These are phyloP conservation scores for Mesoligia furuncula DNA, from an alignment of 2,888 invertebrate genomes.

Conservation along the genomic window DNA sequence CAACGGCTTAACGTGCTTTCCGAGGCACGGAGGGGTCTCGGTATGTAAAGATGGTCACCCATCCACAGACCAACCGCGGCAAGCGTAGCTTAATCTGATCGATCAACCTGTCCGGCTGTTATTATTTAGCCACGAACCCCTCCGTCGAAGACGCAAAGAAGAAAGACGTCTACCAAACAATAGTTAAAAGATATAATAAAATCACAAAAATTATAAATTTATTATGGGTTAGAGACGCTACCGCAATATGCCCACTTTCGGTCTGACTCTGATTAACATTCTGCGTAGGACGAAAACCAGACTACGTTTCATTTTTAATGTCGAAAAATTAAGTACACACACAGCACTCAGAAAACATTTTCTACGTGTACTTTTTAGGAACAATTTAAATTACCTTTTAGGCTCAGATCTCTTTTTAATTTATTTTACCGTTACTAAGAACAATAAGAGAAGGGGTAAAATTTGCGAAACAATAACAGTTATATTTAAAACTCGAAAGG, in stretches of 20 bases:
- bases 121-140: too few species aligned
- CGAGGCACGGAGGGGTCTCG: too few species aligned
- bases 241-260: not conserved
- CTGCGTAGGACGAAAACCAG: conserved; percentile 20
- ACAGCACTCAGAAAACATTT: not conserved
- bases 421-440: not conserved
- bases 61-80: too few species aligned
- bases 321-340: conserved; percentile 25
- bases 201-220: not conserved
- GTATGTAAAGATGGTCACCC: too few species aligned
- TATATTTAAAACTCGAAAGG: conserved; percentile 48
- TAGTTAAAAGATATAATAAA: not conserved
- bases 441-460: conserved; percentile 10
- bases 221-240: not conserved
- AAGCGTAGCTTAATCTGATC: too few species aligned
- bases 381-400: conserved; percentile 22
- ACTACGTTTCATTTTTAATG: conserved; percentile 26
- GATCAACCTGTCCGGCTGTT: too few species aligned
- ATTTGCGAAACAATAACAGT: conserved; percentile 29
- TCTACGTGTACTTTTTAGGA: not conserved
- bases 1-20: too few species aligned
- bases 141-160: too few species aligned
- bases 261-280: conserved; percentile 7
- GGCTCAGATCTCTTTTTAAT: conserved; percentile 13
- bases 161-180: not conserved